Percentiles rank a stretch among this genome's conserved stretches.
These are phyloP conservation scores for Mus pahari DNA, from an alignment of 2,113 vertebrate genomes.

Conservation along the genomic window DNA sequence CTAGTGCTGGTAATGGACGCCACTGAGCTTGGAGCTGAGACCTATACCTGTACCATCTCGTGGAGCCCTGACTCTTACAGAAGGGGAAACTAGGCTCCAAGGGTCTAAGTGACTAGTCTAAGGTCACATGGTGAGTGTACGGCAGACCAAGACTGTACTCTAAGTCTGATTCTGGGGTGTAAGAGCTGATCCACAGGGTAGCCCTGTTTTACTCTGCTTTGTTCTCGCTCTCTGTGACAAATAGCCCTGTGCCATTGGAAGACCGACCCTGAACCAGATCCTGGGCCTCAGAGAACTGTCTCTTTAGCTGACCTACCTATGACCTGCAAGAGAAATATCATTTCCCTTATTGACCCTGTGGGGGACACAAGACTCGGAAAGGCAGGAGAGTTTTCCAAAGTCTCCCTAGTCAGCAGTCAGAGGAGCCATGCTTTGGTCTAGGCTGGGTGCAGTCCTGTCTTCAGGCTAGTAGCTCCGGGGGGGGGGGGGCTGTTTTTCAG, in stretches of 20 bases:
- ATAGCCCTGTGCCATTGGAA: not conserved
- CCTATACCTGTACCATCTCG: not conserved
- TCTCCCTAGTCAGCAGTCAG: not conserved
- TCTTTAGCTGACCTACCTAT: not conserved
- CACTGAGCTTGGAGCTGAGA: not conserved
- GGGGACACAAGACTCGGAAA: not conserved
- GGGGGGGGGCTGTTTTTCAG: not conserved
- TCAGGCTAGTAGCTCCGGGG: not conserved
- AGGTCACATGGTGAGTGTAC: accelerated
- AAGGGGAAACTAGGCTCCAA: not conserved
- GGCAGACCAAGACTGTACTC: not conserved
- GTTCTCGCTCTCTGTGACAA: not conserved
- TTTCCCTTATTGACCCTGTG: too few species aligned
- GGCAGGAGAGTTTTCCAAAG: not conserved
- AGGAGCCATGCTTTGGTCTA: not conserved
- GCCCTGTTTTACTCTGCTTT: not conserved
- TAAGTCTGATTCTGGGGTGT: not conserved
- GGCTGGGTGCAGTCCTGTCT: not conserved
- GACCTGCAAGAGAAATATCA: not conserved
- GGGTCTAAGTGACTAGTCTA: not conserved
- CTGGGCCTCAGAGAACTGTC: not conserved
- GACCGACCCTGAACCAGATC: not conserved
- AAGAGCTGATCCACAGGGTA: not conserved
- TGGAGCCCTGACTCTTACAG: not conserved
- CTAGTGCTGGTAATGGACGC: accelerated